Evolutionary conservation across 2,888 invertebrate genomes (phyloP), one percentile per base, ranked within the genome.

Genomic region (Trichacis sp.): DNA sequence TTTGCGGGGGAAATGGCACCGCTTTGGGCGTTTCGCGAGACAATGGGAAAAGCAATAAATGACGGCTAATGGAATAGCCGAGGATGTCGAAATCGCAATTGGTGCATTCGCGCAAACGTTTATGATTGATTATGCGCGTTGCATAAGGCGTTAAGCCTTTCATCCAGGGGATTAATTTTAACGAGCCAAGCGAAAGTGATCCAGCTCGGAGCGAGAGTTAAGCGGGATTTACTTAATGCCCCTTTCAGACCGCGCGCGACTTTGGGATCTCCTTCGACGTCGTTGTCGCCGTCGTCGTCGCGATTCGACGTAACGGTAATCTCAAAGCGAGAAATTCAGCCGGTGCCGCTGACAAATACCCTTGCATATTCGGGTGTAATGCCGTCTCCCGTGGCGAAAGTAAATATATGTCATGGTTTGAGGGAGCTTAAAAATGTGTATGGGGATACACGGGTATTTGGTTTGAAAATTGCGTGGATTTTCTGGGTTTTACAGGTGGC

Each of bases 81-180:
- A 3, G 48, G 17, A 15, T 48, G 33, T 33, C 18, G n/a, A 14
- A 47, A 14, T 47, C 24, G 24, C 24, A 24, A 24, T 48, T 30
- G 19, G 17, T 33, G 15, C 18, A 17, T 33, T 24, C 15, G 1
- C 9, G 30, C 48, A 9, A 38, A 30, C 49, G 30, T 17, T 49
- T 49, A 49, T 49, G 49, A 49, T 49, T 38, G 49, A 49, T 49
- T 49, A 49, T 49, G 36, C 38, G 38, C 36, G 20, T 9, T 33
- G 49, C 49, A 49, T 49, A 38, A 49, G 49, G 38, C 38, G 49
- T 19, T 49, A 49, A 49, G 33, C 49, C 49, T 49, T 33, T 49
- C 49, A 49, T 49, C 49, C 38, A 5, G 14, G 15, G 38, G 49
- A 49, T 49, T 49, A 49, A 49, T 36, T 49, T 49, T 36, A 49